These are phyloP conservation scores for Indicator indicator DNA, from an alignment of 2,113 vertebrate genomes.

Conservation along the genomic window DNA sequence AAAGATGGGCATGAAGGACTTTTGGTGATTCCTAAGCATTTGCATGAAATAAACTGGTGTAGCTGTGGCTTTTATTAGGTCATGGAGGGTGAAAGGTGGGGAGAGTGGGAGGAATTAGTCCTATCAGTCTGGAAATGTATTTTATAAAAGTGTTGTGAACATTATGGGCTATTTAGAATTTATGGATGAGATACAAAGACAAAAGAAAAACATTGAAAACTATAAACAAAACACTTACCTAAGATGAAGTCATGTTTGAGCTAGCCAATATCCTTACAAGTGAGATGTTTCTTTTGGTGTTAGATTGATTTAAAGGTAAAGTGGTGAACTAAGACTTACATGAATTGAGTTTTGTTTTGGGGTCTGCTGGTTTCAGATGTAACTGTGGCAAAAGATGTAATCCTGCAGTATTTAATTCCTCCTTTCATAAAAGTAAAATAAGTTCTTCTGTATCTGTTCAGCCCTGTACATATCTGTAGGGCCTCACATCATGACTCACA, in stretches of 20 bases:
- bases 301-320: not conserved
- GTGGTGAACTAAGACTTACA: not conserved
- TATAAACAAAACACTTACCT: not conserved
- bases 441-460: not conserved
- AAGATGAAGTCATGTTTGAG: not conserved
- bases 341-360: not conserved
- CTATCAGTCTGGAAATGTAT: not conserved
- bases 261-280: not conserved
- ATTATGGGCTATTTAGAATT: not conserved
- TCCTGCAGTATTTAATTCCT: not conserved
- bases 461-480: not conserved
- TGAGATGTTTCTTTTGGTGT: not conserved
- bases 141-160: not conserved
- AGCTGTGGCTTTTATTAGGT: not conserved
- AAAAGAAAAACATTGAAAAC: not conserved
- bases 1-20: not conserved
- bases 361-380: not conserved
- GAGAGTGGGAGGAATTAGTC: not conserved
- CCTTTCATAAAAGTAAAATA: not conserved
- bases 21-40: not conserved
- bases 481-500: not conserved
- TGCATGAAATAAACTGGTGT: not conserved
- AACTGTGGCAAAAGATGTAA: not conserved
- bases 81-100: not conserved
- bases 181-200: not conserved